Evolutionary conservation across 2,888 invertebrate genomes (phyloP).

Genomic region (Polietes domitor): DNA sequence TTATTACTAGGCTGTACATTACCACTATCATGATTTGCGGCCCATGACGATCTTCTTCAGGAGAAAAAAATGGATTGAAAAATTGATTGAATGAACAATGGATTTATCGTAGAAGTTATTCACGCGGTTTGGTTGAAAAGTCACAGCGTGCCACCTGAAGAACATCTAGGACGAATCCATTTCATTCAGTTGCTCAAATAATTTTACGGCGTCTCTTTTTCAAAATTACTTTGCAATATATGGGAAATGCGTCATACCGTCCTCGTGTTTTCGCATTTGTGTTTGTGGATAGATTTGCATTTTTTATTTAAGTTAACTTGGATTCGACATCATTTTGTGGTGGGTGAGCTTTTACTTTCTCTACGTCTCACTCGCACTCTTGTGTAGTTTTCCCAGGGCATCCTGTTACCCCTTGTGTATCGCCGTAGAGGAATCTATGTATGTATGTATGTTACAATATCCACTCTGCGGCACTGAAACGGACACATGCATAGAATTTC

Average conservation of each 20-base stretch:
- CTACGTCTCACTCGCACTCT: not conserved
- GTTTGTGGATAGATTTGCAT: slow-evolving; percentile 60
- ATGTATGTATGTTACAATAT: not conserved
- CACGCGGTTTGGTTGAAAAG: no score
- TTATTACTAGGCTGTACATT: no score
- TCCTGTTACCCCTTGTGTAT: not conserved
- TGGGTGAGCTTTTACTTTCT: slow-evolving; percentile 13
- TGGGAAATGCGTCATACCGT: not conserved
- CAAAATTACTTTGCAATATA: no score
- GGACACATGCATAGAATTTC: slow-evolving; percentile 16
- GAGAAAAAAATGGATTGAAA: no score
- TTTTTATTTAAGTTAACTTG: slow-evolving; percentile 54
- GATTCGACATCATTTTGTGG: slow-evolving; percentile 56
- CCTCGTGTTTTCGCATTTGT: slow-evolving; percentile 6
- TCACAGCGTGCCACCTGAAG: no score
- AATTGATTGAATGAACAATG: no score
- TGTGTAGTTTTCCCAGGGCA: not conserved
- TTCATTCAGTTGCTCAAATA: no score
- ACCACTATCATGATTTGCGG: no score
- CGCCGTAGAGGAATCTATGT: not conserved
- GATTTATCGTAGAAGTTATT: no score
- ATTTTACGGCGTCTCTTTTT: no score
- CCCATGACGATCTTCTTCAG: no score
- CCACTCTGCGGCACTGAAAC: not conserved
- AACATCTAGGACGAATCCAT: no score